Evolutionary conservation across 1,140 invertebrate species (phyloP).

Genomic region (Pogonomyrmex barbatus): DNA sequence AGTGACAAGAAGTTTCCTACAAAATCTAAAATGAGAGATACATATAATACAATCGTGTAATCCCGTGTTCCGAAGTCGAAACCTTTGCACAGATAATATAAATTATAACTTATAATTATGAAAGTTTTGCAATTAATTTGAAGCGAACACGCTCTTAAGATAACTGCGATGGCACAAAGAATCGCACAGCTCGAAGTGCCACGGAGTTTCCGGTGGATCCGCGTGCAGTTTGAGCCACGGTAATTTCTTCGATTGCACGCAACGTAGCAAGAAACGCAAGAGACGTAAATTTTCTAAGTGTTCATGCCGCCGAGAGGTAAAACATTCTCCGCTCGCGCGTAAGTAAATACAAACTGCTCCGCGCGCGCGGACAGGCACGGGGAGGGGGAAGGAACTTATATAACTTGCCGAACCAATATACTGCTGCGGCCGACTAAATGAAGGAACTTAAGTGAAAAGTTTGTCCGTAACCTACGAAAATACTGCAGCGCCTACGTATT

Average conservation of each 20-base stretch:
- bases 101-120: constrained; percentile 65
- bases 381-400: constrained; percentile 73
- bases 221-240: constrained; percentile 1
- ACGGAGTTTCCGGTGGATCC: constrained; percentile 21
- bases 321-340: constrained; percentile 76
- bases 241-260: constrained; percentile 66
- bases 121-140: constrained; percentile 62
- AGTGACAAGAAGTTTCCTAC: background rate
- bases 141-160: constrained; percentile 14
- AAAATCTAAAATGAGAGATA: constrained; percentile 14
- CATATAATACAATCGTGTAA: constrained; percentile 39
- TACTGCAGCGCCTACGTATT: constrained; percentile 76
- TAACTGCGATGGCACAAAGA: constrained; percentile 52
- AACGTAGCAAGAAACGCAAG: constrained; percentile 55
- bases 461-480: constrained; percentile 78
- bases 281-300: constrained; percentile 67
- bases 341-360: constrained; percentile 76
- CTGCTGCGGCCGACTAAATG: constrained; percentile 79
- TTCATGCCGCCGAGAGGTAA: constrained; percentile 70
- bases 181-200: constrained; percentile 13
- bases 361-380: constrained; percentile 45
- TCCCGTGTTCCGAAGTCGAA: constrained; percentile 9
- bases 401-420: constrained; percentile 82
- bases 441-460: constrained; percentile 83
- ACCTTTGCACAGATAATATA: constrained; percentile 49